Evolutionary conservation across 2,888 invertebrate species (phyloP).

Genomic region (Thysanoteuthis rhombus): DNA sequence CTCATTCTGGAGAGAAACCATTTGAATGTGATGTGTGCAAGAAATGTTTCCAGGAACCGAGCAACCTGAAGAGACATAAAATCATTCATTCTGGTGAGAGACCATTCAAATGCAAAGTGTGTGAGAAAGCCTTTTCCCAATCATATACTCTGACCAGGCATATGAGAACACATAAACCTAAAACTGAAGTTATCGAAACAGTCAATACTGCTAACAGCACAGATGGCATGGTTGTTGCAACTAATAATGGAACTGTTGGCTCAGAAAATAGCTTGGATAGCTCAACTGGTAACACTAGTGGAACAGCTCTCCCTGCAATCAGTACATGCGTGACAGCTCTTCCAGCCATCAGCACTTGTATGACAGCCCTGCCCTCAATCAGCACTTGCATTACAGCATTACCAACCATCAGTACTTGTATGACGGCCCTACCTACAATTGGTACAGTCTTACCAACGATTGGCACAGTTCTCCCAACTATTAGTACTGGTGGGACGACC

Average conservation of each 20-base stretch:
- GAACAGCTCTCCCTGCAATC: constrained; percentile 17
- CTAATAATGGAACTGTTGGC: background rate
- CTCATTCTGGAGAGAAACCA: constrained; percentile 26
- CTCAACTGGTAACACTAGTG: background rate
- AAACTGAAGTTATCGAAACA: constrained; percentile 20
- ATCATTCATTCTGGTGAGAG: constrained; percentile 24
- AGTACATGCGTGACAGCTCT: constrained; percentile 23
- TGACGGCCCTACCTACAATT: constrained; percentile 15
- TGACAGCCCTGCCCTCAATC: constrained; percentile 21
- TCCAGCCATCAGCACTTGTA: constrained; percentile 22
- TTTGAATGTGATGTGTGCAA: constrained; percentile 29
- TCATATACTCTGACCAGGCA: constrained; percentile 27
- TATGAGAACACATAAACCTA: constrained; percentile 25
- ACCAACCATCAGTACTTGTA: constrained; percentile 25
- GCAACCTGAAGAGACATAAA: constrained; percentile 20
- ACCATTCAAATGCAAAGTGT: constrained; percentile 25
- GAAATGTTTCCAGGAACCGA: constrained; percentile 28
- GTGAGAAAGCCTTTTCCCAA: constrained; percentile 22
- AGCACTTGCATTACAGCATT: constrained; percentile 20
- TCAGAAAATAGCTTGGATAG: background rate
- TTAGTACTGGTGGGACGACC: background rate
- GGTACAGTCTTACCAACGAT: constrained; percentile 25
- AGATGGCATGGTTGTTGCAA: background rate
- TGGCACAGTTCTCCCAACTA: constrained; percentile 20
- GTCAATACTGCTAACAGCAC: constrained; percentile 16